Percentiles rank a stretch among this genome's conserved stretches.
Conservation (phyloP, 2,888 invertebrate species). For the Osedax frankpressi region DNA sequence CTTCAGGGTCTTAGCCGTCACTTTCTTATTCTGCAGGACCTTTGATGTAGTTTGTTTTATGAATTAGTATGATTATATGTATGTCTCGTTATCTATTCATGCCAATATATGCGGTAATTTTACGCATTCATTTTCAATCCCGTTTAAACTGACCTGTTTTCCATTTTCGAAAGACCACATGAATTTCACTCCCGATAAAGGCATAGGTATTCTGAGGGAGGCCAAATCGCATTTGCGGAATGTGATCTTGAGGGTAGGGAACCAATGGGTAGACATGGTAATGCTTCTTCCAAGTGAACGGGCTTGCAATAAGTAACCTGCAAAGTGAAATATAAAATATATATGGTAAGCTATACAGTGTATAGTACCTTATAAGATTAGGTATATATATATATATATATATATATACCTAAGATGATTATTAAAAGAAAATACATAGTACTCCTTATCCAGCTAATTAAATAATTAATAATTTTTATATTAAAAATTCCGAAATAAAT, state of each 20-base stretch:
- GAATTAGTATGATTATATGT: too few relatives aligned
- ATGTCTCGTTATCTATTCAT: too few relatives aligned
- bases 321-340: not conserved
- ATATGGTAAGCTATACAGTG: not conserved
- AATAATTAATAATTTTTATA: too few relatives aligned
- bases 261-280: slow-evolving; percentile 39
- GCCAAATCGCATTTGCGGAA: slow-evolving; percentile 31
- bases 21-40: slow-evolving; percentile 31
- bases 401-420: not conserved
- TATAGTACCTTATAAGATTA: not conserved
- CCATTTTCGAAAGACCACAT: slow-evolving; percentile 36
- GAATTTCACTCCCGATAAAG: slow-evolving; percentile 33
- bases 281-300: slow-evolving; percentile 41
- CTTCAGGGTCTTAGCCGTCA: slow-evolving; percentile 30
- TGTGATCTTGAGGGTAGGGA: slow-evolving; percentile 31
- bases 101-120: too few relatives aligned
- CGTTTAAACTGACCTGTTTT: slow-evolving; percentile 31
- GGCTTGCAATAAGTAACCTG: slow-evolving; percentile 41
- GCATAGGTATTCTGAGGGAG: slow-evolving; percentile 20
- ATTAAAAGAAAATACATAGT: too few relatives aligned
- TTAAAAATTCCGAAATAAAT: too few relatives aligned
- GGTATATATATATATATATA: not conserved
- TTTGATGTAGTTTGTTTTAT: too few relatives aligned
- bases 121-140: too few relatives aligned
- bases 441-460: too few relatives aligned